phyloP scores from a whole-genome alignment of 2,888 invertebrate genomes.

The Drosophila cognata region DNA sequence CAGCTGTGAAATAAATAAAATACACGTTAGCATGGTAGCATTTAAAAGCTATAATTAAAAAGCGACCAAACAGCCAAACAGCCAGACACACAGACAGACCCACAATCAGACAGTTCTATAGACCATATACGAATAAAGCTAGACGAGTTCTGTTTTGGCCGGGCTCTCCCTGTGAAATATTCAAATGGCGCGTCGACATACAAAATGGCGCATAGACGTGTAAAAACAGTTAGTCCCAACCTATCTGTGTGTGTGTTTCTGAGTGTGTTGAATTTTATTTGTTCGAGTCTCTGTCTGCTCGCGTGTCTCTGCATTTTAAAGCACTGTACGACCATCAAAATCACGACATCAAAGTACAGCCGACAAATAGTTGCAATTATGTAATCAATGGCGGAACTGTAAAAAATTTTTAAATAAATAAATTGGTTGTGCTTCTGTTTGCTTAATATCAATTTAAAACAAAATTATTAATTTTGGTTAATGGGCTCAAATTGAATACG shows the following conservation, averaged over 20 bases:
- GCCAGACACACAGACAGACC: conserved; percentile 37
- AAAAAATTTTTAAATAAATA: background rate
- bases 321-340: conserved; percentile 41
- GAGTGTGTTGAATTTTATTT: conserved; percentile 58
- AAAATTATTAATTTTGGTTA: background rate
- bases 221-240: conserved; percentile 65
- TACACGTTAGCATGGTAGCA: conserved; percentile 78
- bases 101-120: conserved; percentile 32
- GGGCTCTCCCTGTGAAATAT: conserved; percentile 64
- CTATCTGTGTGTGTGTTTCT: conserved; percentile 16
- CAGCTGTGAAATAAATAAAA: conserved; percentile 81
- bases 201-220: conserved; percentile 75
- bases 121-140: conserved; percentile 42
- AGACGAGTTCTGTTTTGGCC: conserved; percentile 58
- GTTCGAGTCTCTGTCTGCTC: conserved; percentile 50
- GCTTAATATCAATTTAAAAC: background rate
- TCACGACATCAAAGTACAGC: conserved; percentile 41
- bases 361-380: conserved; percentile 57
- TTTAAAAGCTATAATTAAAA: conserved; percentile 81
- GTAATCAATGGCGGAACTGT: conserved; percentile 17
- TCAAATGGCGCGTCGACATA: conserved; percentile 74
- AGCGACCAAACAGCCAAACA: conserved; percentile 64
- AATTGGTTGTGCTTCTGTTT: background rate
- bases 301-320: conserved; percentile 63
- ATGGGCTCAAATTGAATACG: background rate